Base-by-base conservation (phyloP, 1,140 invertebrate genomes). In the Calycopis cecrops region DNA sequence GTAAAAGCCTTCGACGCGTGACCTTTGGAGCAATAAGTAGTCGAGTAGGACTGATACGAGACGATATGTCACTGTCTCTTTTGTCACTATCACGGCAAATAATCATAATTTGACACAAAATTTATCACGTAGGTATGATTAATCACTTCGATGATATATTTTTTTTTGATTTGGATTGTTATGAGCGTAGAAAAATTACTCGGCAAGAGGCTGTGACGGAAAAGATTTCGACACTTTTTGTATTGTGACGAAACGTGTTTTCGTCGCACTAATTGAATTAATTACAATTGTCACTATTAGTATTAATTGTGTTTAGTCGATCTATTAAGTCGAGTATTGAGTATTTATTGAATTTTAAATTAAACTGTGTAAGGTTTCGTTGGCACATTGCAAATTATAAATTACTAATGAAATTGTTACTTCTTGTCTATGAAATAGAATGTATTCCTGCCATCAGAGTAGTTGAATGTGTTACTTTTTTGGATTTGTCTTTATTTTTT, bases 351-450 rank as follows among this genome's bases (percentile, higher is more conserved):
- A 28, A 28, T 28, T 2, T 28, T 28, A 28, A 28, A 28, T 28
- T 28, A 28, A 28, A 28, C 21, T 28, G 9, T 17, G 4, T 44
- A 9, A 17, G 10, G 14, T 1, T 44, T 44, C 14, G 14, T 44
- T 44, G 40, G 16, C 40, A 44, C 14, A 44, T 17, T 44, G 14
- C 9, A 6, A 44, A 28, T 2, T 28, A 6, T 28, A 28, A 28
- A 28, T 28, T 28, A 28, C 21, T 44, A 17, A 44, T 7, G 16
- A 12, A 16, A 18, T 16, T 44, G 14, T 44, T 44, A n/a, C 14
- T 16, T 44, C 40, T 44, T 14, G 40, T 44, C 40, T 44, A 18
- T 44, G 17, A 44, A 44, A 44, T 44, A 44, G 40, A 44, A 44
- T 44, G 12, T 16, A 44, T 17, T 44, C 40, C 40, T 44, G 40